Base-by-base conservation (phyloP, 30 jellyfish, hydroid and myxozoan species). In the Nemopilema nomurai region DNA sequence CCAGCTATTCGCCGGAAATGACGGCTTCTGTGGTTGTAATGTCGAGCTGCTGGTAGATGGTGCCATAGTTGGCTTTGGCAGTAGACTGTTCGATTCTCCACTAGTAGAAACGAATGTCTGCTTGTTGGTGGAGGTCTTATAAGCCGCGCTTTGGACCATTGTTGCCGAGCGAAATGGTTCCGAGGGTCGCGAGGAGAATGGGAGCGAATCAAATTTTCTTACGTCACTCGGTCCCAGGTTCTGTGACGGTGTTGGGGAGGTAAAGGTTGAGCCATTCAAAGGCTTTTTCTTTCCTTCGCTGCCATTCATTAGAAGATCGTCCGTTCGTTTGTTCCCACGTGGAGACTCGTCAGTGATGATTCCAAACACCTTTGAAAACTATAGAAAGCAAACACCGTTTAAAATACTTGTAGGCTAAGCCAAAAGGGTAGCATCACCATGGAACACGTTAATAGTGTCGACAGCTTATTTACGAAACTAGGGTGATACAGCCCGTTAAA, bases 291-390 rank as follows among this genome's bases (percentile, higher is more conserved):
- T 30, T 19, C 49, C 19, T 6, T 21, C 32, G 0, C 22, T 20
- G 24, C 21, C 57, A 17, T 32, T 23, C 33, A 70, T 63, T 77
- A 82, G 69, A 33, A 68, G 64, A 67, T 67, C 90, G 18, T 19
- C 21, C 41, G 53, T 7, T 68, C 28, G 67, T 0, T 62, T 50
- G n/a, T 70, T 68, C 0, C 67, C 67, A 41, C 80, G 24, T 30
- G 85, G 41, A 20, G 63, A 23, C n/a, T 71, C 74, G 18, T 82
- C 91, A 28, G 26, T 51, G 22, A 71, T 41, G 8, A 82, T 70
- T 9, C 91, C 91, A 69, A 82, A 82, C 49, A 82, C 28, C 70
- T 73, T 82, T 1, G 91, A 82, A 71, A 82, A 82, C 91, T 82
- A 74, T 9, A 82, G 73, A 1, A 4, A 71, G 68, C 6, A 0